These are phyloP conservation scores for Phragmatobia fuliginosa DNA, from an alignment of 2,888 invertebrate genomes.

Conservation along the genomic window DNA sequence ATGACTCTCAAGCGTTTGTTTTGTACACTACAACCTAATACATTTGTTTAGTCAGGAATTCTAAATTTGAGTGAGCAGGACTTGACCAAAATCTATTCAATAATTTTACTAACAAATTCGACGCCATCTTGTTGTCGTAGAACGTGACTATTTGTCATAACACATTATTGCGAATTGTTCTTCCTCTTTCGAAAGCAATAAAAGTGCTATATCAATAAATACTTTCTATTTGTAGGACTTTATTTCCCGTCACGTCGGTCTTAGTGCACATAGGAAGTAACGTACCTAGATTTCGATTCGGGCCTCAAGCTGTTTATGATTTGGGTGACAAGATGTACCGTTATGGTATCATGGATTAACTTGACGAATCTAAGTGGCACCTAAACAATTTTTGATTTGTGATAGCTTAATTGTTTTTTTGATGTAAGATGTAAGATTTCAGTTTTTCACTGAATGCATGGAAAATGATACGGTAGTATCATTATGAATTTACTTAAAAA, in stretches of 20 bases:
- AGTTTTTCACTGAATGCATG: no score
- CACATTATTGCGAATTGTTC: slow-evolving; percentile 15
- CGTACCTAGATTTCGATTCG: slow-evolving; percentile 35
- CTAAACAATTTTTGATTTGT: neutral
- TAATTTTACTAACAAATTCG: neutral
- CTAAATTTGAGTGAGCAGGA: neutral
- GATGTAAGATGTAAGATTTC: no score
- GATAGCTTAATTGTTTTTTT: neutral
- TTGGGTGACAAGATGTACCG: neutral
- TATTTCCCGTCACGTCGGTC: slow-evolving; percentile 40
- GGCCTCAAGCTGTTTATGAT: neutral
- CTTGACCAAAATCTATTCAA: no score
- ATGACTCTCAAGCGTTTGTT: no score
- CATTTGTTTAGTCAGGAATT: neutral
- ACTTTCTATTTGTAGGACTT: slow-evolving; percentile 26
- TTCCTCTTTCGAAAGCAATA: slow-evolving; percentile 32
- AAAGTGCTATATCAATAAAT: slow-evolving; percentile 14
- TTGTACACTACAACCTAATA: neutral
- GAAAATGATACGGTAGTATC: no score
- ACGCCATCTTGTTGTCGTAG: slow-evolving; percentile 10
- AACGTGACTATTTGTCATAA: slow-evolving; percentile 6
- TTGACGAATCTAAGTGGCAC: neutral
- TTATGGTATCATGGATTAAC: neutral
- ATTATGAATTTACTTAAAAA: no score
- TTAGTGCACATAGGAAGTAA: slow-evolving; percentile 23